phyloP scores from a whole-genome alignment of 2,888 invertebrate genomes.

The Athalia rosae region DNA sequence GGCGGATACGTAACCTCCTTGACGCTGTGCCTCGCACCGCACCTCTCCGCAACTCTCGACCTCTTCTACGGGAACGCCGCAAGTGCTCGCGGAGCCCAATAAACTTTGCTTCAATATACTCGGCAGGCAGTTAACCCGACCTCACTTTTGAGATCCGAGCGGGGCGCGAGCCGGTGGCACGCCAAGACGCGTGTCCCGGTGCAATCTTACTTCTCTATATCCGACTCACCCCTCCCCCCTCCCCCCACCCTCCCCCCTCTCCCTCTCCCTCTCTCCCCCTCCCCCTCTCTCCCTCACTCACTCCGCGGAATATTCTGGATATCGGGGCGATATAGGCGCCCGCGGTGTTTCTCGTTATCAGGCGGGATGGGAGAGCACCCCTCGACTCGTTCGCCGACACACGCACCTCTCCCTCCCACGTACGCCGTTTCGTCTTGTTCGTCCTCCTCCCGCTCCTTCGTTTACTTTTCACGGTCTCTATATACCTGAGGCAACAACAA shows the following conservation, averaged over 20 bases:
- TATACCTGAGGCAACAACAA: too few relatives aligned
- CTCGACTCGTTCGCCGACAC: neutral
- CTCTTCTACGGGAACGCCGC: constrained; percentile 13
- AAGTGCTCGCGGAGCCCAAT: constrained; percentile 40
- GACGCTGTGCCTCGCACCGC: constrained; percentile 41
- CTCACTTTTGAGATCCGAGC: constrained; percentile 39
- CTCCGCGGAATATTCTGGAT: constrained; percentile 34
- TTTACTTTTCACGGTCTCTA: too few relatives aligned
- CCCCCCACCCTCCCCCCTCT: constrained; percentile 37
- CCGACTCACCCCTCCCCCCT: constrained; percentile 20
- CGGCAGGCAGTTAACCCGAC: constrained; percentile 41
- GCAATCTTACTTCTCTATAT: constrained; percentile 63
- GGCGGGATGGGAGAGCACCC: neutral
- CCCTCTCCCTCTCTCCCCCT: constrained; percentile 43
- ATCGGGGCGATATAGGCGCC: constrained; percentile 12
- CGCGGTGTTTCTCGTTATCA: constrained; percentile 25
- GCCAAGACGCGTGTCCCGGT: constrained; percentile 68
- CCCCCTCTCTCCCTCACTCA: constrained; percentile 22
- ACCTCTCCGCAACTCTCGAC: constrained; percentile 28
- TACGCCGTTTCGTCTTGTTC: neutral
- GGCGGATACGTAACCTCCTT: constrained; percentile 45
- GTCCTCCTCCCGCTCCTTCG: neutral
- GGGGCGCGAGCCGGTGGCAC: constrained; percentile 52
- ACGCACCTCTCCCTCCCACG: neutral
- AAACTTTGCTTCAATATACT: constrained; percentile 45